Conservation (phyloP, 2,888 invertebrate genomes). For the Platynereis dumerilii region DNA sequence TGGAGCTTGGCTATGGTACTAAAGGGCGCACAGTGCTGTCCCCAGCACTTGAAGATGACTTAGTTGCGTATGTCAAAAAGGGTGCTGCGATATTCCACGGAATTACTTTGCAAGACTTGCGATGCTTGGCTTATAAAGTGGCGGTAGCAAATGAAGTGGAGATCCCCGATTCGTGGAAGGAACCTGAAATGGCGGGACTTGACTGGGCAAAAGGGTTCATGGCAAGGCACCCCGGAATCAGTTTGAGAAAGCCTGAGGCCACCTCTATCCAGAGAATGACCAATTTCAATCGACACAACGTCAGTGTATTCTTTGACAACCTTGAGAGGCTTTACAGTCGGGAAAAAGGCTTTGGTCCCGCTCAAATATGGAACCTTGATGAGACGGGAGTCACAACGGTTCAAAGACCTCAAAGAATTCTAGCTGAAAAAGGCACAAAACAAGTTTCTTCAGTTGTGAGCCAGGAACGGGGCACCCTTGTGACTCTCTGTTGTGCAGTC, state of each 20-base stretch:
- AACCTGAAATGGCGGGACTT: slow-evolving; percentile 29
- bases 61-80: slow-evolving; percentile 8
- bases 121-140: slow-evolving; percentile 31
- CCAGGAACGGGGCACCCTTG: slow-evolving; percentile 21
- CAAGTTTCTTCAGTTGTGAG: slow-evolving; percentile 13
- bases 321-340: slow-evolving; percentile 5
- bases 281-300: slow-evolving; percentile 16
- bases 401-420: slow-evolving; percentile 9
- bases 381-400: slow-evolving; percentile 24
- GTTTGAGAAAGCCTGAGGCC: slow-evolving; percentile 11
- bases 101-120: slow-evolving; percentile 20
- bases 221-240: slow-evolving; percentile 1
- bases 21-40: no score
- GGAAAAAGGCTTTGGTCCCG: slow-evolving; percentile 3
- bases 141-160: slow-evolving; percentile 20
- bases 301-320: slow-evolving; percentile 10
- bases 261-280: slow-evolving; percentile 15
- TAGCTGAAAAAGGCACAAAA: slow-evolving; percentile 11
- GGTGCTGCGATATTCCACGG: slow-evolving; percentile 33
- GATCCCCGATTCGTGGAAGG: slow-evolving; percentile 31
- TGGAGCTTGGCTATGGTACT: no score
- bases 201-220: slow-evolving; percentile 8
- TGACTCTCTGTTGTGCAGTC: slow-evolving; percentile 21
- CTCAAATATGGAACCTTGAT: slow-evolving; percentile 20
- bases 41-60: neutral